A percentile compares a stretch with the other conserved stretches of the same genome.
Conservation (phyloP, 1,140 invertebrate genomes). For the Reticulitermes speratus region DNA sequence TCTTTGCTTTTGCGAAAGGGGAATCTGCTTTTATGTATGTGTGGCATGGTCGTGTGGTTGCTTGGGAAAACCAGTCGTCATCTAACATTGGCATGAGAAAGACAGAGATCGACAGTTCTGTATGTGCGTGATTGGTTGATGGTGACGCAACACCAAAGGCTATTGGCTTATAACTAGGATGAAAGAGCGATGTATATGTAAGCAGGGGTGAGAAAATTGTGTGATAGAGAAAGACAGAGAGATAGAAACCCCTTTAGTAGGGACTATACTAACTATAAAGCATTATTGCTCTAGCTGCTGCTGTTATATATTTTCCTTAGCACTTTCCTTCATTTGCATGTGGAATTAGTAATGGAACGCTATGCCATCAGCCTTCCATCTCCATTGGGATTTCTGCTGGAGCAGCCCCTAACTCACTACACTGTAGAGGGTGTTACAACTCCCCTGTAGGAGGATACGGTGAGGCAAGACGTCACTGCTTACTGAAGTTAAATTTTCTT, state of each 20-base stretch:
- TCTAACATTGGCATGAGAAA: background rate
- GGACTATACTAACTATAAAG: conserved; percentile 20
- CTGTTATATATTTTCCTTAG: conserved; percentile 35
- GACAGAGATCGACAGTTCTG: background rate
- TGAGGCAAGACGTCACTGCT: background rate
- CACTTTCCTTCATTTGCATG: conserved; percentile 37
- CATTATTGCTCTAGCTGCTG: conserved; percentile 31
- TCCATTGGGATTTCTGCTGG: conserved; percentile 25
- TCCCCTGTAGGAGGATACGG: background rate
- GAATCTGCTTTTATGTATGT: background rate
- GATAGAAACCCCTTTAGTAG: background rate
- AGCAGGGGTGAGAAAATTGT: conserved; percentile 20
- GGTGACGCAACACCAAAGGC: conserved; percentile 30
- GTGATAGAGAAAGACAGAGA: background rate
- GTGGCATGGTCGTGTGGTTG: background rate
- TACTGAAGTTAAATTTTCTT: background rate
- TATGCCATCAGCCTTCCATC: conserved; percentile 16
- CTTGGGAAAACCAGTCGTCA: conserved; percentile 9
- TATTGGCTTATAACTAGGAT: conserved; percentile 29
- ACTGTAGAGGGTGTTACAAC: background rate
- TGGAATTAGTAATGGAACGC: conserved; percentile 36
- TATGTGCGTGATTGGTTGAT: conserved; percentile 26
- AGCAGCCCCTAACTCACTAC: background rate
- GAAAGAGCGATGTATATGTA: conserved; percentile 3
- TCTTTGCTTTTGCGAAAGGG: conserved; percentile 20